Base-by-base conservation (phyloP, 2,888 invertebrate genomes). In the Abscondita cerata region DNA sequence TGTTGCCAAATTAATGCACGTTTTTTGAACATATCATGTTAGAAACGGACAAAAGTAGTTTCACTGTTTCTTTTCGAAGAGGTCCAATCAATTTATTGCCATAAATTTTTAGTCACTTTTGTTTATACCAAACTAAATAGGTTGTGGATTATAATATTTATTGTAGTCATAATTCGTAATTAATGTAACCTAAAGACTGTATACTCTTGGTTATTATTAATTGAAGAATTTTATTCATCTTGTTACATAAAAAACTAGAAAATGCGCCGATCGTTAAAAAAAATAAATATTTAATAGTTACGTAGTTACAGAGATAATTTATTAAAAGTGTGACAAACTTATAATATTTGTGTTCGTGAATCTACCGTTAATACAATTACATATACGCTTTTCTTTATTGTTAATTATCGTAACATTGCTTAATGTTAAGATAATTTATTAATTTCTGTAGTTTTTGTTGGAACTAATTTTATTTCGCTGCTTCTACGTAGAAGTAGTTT, bases 111-210 rank as follows among this genome's bases (percentile, higher is more conserved):
- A 59, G 60, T 59, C 59, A 54, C 53, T 53, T 47, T 16, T 38
- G 15, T 60, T 53, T 31, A 60, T 60, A 60, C 60, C 60, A 60
- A 60, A 60, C 55, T 60, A n/a, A n/a, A 5, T 60, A 55, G 60
- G 60, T 60, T 60, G 60, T 60, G 60, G 60, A 19, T 55, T n/a
- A n/a, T n/a, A n/a, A n/a, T 36, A 9, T 41, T 41, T 41, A 8
- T 9, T 41, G 15, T 41, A 12, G 18, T 16, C n/a, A 25, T 48
- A 48, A 38, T 38, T 31, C 12, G 5, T 31, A 48, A 44, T 18
- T 40, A 11, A 40, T 15, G 15, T 40, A 40, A 5, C 40, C 9
- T 15, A 40, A n/a, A 52, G 19, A 20, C 38, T 40, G 34, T 6
- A 6, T 41, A 44, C 2, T 20, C 9, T 52, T 53, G 40, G 44